These are phyloP conservation scores for Oreochromis aureus DNA, from an alignment of 2,113 vertebrate genomes.

Conservation along the genomic window DNA sequence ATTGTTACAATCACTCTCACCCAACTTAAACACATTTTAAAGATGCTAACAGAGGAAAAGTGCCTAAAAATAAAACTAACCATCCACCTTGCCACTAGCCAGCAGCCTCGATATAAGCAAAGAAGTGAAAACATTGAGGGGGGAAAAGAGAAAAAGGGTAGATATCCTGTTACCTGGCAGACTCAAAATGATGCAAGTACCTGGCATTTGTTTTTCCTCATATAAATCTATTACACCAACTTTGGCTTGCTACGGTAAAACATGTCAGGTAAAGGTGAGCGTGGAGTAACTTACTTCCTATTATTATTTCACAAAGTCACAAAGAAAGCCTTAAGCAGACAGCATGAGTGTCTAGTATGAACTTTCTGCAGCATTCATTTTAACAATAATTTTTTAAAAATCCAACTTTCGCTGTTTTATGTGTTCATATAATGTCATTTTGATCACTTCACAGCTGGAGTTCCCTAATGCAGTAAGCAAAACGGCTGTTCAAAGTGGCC, in stretches of 20 bases:
- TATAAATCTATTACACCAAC: background rate
- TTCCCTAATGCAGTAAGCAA: background rate
- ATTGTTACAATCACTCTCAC: background rate
- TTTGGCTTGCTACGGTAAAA: background rate
- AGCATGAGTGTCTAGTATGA: background rate
- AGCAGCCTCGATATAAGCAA: background rate
- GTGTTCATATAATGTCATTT: background rate
- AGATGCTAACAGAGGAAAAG: background rate
- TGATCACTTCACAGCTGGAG: background rate
- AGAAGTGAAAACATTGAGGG: background rate
- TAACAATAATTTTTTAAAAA: background rate
- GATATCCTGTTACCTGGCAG: background rate
- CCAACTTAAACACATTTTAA: background rate
- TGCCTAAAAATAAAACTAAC: background rate
- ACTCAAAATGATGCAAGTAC: background rate
- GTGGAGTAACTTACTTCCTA: background rate
- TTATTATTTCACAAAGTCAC: background rate
- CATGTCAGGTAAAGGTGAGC: background rate
- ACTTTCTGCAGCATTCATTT: background rate
- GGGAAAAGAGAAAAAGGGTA: accelerated
- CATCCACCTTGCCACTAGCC: background rate
- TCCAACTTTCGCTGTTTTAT: background rate
- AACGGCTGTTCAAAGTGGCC: background rate
- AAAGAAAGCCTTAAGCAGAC: background rate
- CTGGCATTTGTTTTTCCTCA: background rate